Evolutionary conservation across 2,113 vertebrate genomes (phyloP), one percentile per base, ranked within the genome.

Genomic region (Herpailurus yagouaroundi): DNA sequence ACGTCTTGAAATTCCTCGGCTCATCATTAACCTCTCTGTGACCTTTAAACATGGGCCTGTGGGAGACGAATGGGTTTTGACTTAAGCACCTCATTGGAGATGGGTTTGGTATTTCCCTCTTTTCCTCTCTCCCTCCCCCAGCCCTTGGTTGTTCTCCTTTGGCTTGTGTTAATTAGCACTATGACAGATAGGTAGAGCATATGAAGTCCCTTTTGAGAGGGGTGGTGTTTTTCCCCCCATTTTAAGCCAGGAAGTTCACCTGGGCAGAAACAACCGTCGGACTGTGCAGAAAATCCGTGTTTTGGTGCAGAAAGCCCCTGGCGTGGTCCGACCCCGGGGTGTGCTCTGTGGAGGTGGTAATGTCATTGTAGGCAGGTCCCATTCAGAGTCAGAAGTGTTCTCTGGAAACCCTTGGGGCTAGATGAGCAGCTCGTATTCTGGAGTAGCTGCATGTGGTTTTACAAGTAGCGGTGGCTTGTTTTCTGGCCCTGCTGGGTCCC

Each of bases 21-120:
- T 95, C 97, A 91, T 97, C 91, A 33, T 96, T 98, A 97, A 97
- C 97, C 97, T 98, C 93, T 80, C 45, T 10, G 36, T 96, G 96
- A 97, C 97, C 97, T 97, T 96, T 97, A 96, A 91, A 92, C 96
- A 92, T 21, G 97, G 95, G 71, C 92, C 74, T 57, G 83, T 89
- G n/a, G 60, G 92, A 97, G 95, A 94, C 89, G 96, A 96, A 95
- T 97, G 94, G 84, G 79, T 89, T 97, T 95, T 41, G 41, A 50
- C 84, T 84, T 83, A 38, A 66, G 48, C 79, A 45, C 81, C 79
- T 91, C 63, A 2, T 68, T 73, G 92, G 83, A 76, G 83, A 88
- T 95, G 68, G 89, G 84, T 23, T 97, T 97, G 84, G 87, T 55
- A 80, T 92, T 94, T 92, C 84, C 87, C 63, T 77, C 64, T 48